Percentiles rank a stretch among this genome's conserved stretches.
Conservation (phyloP, 2,113 vertebrate species). For the Forbesichthys agassizii region DNA sequence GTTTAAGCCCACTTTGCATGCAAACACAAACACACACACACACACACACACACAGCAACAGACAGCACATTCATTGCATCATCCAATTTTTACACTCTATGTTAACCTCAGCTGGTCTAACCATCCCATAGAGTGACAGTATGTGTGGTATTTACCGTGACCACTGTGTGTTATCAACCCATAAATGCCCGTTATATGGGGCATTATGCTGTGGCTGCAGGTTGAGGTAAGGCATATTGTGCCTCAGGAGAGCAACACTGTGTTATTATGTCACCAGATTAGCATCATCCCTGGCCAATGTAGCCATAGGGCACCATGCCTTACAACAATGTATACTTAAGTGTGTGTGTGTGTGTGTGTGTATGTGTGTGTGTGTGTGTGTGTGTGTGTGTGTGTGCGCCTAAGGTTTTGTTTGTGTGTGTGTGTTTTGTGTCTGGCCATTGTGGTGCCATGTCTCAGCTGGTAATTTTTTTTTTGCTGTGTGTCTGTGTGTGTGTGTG, state of each 20-base stretch:
- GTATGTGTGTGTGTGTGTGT: not conserved
- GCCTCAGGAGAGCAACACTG: conserved; percentile 13
- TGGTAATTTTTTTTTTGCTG: conserved; percentile 2
- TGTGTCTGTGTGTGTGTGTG: conserved; percentile 4
- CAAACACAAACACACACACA: conserved; percentile 1
- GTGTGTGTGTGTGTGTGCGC: not conserved
- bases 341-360: conserved; percentile 3
- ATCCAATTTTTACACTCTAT: not conserved
- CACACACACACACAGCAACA: not conserved
- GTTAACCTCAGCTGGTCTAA: not conserved
- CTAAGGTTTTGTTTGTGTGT: not conserved
- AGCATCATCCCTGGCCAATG: conserved; percentile 29
- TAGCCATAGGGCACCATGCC: not conserved
- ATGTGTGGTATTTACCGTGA: conserved; percentile 22
- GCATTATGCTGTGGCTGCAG: conserved; percentile 22
- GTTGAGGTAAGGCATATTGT: conserved; percentile 34
- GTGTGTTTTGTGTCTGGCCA: not conserved
- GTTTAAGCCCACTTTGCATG: conserved; percentile 10
- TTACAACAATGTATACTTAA: conserved; percentile 23
- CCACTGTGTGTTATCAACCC: conserved; percentile 2
- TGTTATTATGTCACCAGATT: conserved; percentile 46
- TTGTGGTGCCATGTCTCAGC: conserved; percentile 3
- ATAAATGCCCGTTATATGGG: not conserved
- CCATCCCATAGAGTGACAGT: not conserved
- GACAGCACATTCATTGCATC: not conserved